Percentiles rank a stretch among this genome's conserved stretches.
phyloP scores from a whole-genome alignment of 2,797 vertebrate genomes.

The Notoglanidium macrostoma region DNA sequence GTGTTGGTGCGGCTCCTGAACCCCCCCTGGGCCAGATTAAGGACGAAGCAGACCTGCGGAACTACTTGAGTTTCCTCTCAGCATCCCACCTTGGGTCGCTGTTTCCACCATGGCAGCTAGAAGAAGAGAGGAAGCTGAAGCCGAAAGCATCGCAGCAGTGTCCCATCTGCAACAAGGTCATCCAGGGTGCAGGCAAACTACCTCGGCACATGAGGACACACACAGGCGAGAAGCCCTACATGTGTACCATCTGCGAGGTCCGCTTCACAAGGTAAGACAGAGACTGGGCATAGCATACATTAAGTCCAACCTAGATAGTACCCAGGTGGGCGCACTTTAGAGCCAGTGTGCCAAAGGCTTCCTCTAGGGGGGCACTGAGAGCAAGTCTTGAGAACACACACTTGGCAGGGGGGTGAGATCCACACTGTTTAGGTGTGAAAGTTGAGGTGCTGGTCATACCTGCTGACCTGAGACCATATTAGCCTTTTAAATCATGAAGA shows the following conservation, averaged over 20 bases:
- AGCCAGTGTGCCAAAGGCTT: constrained; percentile 30
- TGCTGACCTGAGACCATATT: constrained; percentile 18
- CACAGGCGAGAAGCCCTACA: constrained; percentile 97
- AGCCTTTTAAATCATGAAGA: constrained; percentile 30
- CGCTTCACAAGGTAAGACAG: constrained; percentile 93
- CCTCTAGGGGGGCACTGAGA: constrained; percentile 4
- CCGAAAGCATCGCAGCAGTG: constrained; percentile 98
- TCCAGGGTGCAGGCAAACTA: constrained; percentile 97
- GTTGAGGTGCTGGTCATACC: constrained; percentile 35
- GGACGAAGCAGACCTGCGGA: constrained; percentile 88
- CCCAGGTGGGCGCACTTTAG: constrained; percentile 31
- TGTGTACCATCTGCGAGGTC: constrained; percentile 98
- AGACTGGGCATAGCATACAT: constrained; percentile 17
- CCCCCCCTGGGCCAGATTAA: constrained; percentile 86
- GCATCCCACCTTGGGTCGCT: constrained; percentile 88
- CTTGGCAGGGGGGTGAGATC: constrained; percentile 36
- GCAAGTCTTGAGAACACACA: constrained; percentile 40
- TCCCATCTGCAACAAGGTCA: constrained; percentile 98
- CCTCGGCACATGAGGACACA: constrained; percentile 98
- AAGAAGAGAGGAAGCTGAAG: constrained; percentile 96
- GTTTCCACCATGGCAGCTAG: constrained; percentile 94
- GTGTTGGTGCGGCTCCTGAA: constrained; percentile 73
- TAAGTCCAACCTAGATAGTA: constrained; percentile 2
- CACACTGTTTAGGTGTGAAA: constrained; percentile 38
- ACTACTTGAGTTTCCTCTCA: constrained; percentile 93